A percentile compares a stretch with the other conserved stretches of the same genome.
phyloP scores from a whole-genome alignment of 2,113 vertebrate species.

The Tricholaema leucomelas region DNA sequence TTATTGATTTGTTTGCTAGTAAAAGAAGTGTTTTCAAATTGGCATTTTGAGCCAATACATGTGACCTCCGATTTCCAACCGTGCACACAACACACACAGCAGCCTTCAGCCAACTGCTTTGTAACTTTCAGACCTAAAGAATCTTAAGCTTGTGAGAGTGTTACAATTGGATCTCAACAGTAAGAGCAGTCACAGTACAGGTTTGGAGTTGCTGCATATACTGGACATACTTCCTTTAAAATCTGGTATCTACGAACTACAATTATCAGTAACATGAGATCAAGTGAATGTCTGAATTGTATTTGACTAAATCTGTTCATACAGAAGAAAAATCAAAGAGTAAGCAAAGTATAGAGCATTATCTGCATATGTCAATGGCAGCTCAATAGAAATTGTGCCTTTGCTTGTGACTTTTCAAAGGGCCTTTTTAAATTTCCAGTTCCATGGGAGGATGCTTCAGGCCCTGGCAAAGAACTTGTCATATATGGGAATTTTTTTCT shows the following conservation, averaged over 20 bases:
- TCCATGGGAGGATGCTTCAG: background rate
- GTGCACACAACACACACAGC: too few species aligned
- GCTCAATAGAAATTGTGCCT: rapidly evolving
- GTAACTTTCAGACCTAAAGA: background rate
- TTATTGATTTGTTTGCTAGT: slow-evolving; percentile 15
- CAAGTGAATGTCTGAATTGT: background rate
- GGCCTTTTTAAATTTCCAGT: background rate
- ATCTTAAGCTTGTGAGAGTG: background rate
- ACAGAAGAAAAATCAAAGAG: background rate
- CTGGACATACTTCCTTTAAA: background rate
- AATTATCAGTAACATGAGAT: background rate
- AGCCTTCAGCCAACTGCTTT: background rate
- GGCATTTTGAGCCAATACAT: background rate
- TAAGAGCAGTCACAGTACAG: background rate
- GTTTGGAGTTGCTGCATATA: background rate
- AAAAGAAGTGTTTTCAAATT: background rate
- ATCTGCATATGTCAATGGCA: background rate
- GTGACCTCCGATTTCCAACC: background rate
- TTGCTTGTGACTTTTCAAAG: background rate
- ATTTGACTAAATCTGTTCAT: background rate
- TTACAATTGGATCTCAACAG: background rate
- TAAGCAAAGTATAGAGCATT: background rate
- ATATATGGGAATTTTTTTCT: background rate
- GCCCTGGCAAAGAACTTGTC: background rate
- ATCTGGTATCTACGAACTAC: background rate